Percentiles rank a stretch among this genome's conserved stretches.
Conservation (phyloP, 2,888 invertebrate genomes). For the Erebia epiphron region DNA sequence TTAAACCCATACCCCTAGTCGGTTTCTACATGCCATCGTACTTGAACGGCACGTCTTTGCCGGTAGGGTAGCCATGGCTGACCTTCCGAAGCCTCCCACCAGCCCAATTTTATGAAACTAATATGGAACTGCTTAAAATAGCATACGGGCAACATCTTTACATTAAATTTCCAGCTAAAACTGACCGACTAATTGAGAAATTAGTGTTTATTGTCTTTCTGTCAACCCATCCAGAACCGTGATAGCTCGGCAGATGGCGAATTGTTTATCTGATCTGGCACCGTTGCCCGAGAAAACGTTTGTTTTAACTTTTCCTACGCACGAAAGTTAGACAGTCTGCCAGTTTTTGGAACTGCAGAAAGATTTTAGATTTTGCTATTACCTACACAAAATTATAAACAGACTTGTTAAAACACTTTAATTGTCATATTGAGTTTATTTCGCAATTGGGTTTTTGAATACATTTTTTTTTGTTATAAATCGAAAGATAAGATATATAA, state of each 20-base stretch:
- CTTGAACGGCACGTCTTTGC: neutral
- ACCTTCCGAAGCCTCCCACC: too few relatives aligned
- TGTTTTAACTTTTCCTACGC: constrained; percentile 18
- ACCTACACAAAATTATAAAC: too few relatives aligned
- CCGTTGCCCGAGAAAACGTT: constrained; percentile 10
- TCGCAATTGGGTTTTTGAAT: too few relatives aligned
- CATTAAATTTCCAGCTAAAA: neutral
- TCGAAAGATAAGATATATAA: too few relatives aligned
- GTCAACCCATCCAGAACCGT: constrained; percentile 27
- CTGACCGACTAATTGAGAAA: constrained; percentile 24
- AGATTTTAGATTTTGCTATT: too few relatives aligned
- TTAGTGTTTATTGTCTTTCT: constrained; percentile 35
- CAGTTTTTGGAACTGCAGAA: neutral
- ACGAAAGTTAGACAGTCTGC: constrained; percentile 4
- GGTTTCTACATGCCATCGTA: too few relatives aligned
- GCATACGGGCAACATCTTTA: neutral
- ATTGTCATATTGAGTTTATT: too few relatives aligned
- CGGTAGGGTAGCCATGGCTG: neutral
- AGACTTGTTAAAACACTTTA: too few relatives aligned
- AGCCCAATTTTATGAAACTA: too few relatives aligned
- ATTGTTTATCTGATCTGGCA: constrained; percentile 38
- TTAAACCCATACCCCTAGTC: too few relatives aligned
- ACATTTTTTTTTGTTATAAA: too few relatives aligned
- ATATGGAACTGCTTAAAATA: neutral
- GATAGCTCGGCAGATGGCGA: constrained; percentile 25